Evolutionary conservation across 2,113 vertebrate genomes (phyloP).

Genomic region (Meles meles): DNA sequence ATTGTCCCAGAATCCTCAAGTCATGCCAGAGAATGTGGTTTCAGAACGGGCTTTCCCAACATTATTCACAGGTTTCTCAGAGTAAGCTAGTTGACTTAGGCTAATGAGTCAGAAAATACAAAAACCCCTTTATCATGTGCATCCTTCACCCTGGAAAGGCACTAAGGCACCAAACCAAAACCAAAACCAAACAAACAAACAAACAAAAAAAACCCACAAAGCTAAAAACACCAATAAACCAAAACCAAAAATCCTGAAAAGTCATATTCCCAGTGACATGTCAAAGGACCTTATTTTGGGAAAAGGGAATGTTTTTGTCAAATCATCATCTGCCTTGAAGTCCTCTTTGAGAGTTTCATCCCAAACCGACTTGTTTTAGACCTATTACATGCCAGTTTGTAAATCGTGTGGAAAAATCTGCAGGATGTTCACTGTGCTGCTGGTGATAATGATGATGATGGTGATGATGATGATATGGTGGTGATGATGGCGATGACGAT

Average conservation of each 20-base stretch:
- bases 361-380: too few relatives aligned
- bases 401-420: fast-evolving
- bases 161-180: too few relatives aligned
- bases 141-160: background rate
- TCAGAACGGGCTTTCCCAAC: background rate
- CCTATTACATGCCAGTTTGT: fast-evolving
- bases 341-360: background rate
- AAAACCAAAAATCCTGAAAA: background rate
- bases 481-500: too few relatives aligned
- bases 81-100: background rate
- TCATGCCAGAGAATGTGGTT: background rate
- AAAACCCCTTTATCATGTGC: background rate
- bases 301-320: background rate
- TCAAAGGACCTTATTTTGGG: background rate
- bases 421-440: fast-evolving
- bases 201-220: too few relatives aligned
- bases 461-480: background rate
- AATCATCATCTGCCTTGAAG: background rate
- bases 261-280: fast-evolving
- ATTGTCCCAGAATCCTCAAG: fast-evolving
- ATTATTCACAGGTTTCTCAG: background rate
- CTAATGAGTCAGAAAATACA: background rate
- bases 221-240: background rate
- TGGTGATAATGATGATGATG: fast-evolving
- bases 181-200: too few relatives aligned